Evolutionary conservation across 2,113 vertebrate genomes (phyloP).

Genomic region (Otolemur garnettii): DNA sequence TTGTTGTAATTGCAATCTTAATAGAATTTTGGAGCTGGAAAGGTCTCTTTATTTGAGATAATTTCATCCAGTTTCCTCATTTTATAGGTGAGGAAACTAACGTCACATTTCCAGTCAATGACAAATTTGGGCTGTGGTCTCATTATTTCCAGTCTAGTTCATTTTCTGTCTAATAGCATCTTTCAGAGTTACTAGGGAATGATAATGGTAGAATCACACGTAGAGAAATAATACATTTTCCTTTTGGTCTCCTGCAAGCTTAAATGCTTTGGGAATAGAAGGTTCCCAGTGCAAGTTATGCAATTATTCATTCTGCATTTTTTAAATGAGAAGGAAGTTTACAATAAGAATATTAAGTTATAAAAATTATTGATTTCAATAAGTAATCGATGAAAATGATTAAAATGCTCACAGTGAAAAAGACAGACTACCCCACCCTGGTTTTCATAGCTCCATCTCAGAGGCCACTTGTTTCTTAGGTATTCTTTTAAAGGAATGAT

Average conservation of each 20-base stretch:
- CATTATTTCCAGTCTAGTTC: not conserved
- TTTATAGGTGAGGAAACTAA: constrained; percentile 30
- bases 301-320: not conserved
- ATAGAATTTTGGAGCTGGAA: constrained; percentile 18
- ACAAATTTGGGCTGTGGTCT: not conserved
- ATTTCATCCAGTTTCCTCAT: not conserved
- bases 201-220: not conserved
- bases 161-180: not conserved
- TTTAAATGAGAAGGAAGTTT: not conserved
- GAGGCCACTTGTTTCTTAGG: not conserved
- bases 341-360: not conserved
- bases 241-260: not conserved
- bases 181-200: not conserved
- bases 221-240: not conserved
- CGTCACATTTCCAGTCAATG: not conserved
- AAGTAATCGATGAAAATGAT: not conserved
- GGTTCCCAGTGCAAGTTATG: not conserved
- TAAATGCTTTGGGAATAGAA: not conserved
- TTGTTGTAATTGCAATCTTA: not conserved
- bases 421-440: not conserved
- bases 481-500: not conserved
- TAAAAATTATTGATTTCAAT: not conserved
- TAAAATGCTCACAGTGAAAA: not conserved
- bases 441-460: not conserved
- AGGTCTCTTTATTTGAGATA: constrained; percentile 34